Evolutionary conservation across 1,140 invertebrate species (phyloP).

Genomic region (Drosophila micromelanica): DNA sequence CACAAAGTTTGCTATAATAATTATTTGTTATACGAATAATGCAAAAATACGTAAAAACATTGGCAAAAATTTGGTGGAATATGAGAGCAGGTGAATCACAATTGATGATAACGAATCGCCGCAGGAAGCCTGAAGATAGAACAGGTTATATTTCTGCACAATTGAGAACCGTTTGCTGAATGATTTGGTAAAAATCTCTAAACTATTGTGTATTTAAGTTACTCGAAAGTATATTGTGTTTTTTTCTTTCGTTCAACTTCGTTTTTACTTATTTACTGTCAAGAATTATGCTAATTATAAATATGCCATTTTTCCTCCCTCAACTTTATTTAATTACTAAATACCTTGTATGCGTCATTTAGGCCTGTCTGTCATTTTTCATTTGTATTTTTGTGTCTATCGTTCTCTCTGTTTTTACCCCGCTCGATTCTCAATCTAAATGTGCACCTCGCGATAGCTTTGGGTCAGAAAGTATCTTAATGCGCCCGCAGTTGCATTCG

Average conservation of each 20-base stretch:
- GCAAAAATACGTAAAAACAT: constrained; percentile 18
- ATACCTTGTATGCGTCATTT: constrained; percentile 74
- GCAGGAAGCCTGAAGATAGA: neutral
- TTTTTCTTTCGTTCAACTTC: neutral
- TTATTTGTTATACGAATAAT: constrained; percentile 30
- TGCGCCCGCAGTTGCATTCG: constrained; percentile 50
- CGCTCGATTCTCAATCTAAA: constrained; percentile 27
- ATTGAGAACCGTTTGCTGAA: constrained; percentile 20
- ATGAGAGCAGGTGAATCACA: neutral
- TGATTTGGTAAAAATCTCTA: constrained; percentile 21
- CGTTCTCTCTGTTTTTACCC: neutral
- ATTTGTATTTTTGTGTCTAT: constrained; percentile 25
- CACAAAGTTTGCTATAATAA: constrained; percentile 24
- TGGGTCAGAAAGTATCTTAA: constrained; percentile 67
- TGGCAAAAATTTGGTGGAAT: constrained; percentile 19
- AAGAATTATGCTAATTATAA: constrained; percentile 48
- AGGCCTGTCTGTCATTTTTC: constrained; percentile 39
- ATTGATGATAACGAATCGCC: neutral
- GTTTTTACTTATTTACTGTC: constrained; percentile 14
- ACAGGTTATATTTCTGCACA: too few relatives aligned
- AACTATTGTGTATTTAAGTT: constrained; percentile 28
- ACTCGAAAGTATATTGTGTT: constrained; percentile 7
- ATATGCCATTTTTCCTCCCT: constrained; percentile 16
- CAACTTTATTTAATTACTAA: constrained; percentile 41
- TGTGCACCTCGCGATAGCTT: constrained; percentile 72